phyloP scores from a whole-genome alignment of 2,113 vertebrate species.

The Rhombomys opimus region DNA sequence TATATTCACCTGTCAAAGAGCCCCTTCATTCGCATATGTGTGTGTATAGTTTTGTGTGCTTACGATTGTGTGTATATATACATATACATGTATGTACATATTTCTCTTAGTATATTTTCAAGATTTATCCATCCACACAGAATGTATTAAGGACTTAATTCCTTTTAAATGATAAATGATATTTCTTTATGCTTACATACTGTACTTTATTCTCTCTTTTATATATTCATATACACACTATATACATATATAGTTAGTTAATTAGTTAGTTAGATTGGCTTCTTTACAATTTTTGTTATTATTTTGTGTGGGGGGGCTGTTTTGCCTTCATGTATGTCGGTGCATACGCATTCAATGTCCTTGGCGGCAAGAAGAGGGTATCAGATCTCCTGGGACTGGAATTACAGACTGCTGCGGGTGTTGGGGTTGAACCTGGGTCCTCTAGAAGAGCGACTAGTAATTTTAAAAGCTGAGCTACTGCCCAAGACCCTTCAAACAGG shows the following conservation, averaged over 20 bases:
- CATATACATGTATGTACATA: not conserved
- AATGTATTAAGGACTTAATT: conserved; percentile 1
- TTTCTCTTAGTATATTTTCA: conserved; percentile 22
- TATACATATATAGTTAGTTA: not conserved
- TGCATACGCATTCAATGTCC: not conserved
- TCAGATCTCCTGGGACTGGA: not conserved
- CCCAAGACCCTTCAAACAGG: not conserved
- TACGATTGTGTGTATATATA: too few species aligned
- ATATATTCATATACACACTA: too few species aligned
- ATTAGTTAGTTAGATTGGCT: not conserved
- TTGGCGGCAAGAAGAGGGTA: not conserved
- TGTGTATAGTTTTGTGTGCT: not conserved
- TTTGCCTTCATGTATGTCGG: not conserved
- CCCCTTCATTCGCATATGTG: not conserved
- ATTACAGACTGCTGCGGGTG: not conserved
- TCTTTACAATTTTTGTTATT: not conserved
- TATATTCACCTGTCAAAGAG: not conserved
- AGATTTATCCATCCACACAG: not conserved
- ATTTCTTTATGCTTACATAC: not conserved
- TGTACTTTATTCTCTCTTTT: not conserved
- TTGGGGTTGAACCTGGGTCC: not conserved
- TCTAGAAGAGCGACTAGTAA: not conserved
- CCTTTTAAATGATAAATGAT: not conserved
- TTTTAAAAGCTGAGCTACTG: not conserved
- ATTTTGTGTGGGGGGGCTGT: not conserved